Evolutionary conservation across 1,140 invertebrate species (phyloP).

Genomic region (Meteorus sp.): DNA sequence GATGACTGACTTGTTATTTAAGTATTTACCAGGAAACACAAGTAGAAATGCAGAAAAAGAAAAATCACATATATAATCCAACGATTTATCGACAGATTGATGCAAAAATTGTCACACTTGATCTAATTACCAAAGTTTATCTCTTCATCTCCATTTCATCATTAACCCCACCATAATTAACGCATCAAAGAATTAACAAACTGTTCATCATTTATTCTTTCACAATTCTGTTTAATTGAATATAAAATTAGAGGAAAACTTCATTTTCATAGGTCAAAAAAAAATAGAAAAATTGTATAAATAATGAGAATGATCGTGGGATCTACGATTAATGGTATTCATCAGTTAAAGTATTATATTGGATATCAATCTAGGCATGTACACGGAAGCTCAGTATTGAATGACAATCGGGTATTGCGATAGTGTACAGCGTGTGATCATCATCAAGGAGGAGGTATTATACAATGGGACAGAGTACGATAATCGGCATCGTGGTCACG

Average conservation of each 20-base stretch:
- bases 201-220: too few relatives aligned
- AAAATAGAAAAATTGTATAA: background rate
- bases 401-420: constrained; percentile 42
- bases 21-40: too few relatives aligned
- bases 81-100: background rate
- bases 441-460: background rate
- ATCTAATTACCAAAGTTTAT: too few relatives aligned
- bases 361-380: constrained; percentile 44
- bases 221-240: background rate
- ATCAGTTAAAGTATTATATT: background rate
- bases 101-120: background rate
- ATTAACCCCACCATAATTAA: background rate
- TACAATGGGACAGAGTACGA: constrained; percentile 31
- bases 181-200: too few relatives aligned
- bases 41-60: too few relatives aligned
- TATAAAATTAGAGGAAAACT: background rate
- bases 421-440: constrained; percentile 1
- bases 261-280: background rate
- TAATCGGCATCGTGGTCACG: constrained; percentile 49
- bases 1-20: too few relatives aligned
- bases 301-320: background rate
- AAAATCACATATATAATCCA: background rate
- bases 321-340: constrained; percentile 18
- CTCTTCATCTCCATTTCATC: too few relatives aligned
- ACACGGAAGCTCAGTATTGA: constrained; percentile 50